Conservation (phyloP, 2,797 vertebrate genomes). For the Tolypeutes matacus region DNA sequence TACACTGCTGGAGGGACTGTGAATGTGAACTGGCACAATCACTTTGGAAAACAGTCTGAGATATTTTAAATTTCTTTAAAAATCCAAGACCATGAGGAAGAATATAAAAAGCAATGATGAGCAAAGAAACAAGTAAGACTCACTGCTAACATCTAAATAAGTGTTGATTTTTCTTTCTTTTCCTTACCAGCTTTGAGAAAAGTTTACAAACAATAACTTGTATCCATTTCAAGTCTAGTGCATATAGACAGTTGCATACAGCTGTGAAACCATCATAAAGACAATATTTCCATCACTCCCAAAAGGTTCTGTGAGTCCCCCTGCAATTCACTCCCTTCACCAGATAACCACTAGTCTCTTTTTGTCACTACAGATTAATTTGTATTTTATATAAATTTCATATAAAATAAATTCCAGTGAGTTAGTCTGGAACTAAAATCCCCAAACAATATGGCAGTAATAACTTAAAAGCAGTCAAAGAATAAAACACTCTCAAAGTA, state of each 20-base stretch:
- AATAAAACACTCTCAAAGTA: neutral
- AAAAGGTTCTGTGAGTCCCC: neutral
- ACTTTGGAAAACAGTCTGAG: neutral
- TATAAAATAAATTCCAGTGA: neutral
- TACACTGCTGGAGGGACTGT: neutral
- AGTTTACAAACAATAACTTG: neutral
- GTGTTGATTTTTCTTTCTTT: neutral
- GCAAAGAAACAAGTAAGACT: conserved; percentile 2
- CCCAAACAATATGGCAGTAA: neutral
- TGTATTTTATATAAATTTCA: conserved; percentile 1
- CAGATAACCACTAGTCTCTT: neutral
- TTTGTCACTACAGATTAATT: too few relatives aligned
- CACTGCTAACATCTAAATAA: neutral
- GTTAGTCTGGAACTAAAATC: neutral
- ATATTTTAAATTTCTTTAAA: neutral
- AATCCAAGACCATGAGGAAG: neutral
- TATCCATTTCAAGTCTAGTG: neutral
- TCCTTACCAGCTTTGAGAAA: neutral
- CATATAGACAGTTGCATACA: neutral
- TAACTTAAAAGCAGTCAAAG: conserved; percentile 5
- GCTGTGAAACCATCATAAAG: neutral
- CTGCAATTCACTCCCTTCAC: neutral
- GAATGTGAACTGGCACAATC: too few relatives aligned
- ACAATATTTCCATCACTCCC: neutral
- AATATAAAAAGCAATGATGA: neutral